phyloP scores from a whole-genome alignment of 2,113 vertebrate genomes.

The Pseudois nayaur region DNA sequence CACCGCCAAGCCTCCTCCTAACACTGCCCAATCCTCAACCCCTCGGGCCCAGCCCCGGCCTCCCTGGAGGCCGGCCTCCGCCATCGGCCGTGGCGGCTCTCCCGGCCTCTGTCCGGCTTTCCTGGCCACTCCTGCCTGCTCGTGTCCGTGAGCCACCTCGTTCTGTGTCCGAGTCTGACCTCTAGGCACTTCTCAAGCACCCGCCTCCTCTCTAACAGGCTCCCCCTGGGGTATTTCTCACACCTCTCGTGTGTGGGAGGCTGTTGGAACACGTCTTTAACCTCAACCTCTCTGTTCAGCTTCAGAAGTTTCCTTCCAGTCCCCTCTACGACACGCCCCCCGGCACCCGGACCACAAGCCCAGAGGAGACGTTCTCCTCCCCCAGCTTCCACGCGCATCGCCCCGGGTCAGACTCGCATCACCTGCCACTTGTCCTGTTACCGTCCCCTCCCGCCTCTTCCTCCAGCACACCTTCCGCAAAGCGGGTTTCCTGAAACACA shows the following conservation, averaged over 20 bases:
- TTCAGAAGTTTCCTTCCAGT: neutral
- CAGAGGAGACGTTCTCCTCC: neutral
- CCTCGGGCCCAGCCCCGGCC: neutral
- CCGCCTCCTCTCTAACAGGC: neutral
- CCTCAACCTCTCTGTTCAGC: neutral
- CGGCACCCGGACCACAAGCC: neutral
- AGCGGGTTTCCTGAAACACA: neutral
- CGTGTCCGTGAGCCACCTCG: neutral
- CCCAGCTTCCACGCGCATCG: neutral
- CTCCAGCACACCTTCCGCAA: neutral
- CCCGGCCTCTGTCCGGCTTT: neutral
- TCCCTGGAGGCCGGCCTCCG: neutral
- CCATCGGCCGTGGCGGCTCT: too few species aligned
- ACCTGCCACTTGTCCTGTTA: too few species aligned
- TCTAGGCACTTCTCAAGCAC: neutral
- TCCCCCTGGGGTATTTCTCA: neutral
- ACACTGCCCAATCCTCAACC: neutral
- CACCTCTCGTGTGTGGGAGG: neutral
- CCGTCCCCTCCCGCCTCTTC: neutral
- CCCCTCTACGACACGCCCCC: neutral
- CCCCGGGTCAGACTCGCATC: neutral
- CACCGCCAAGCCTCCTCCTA: neutral
- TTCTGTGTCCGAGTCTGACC: neutral
- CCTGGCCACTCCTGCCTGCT: neutral
- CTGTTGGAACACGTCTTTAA: neutral